These are phyloP conservation scores for Chauna torquata DNA, from an alignment of 2,113 vertebrate species.

Conservation along the genomic window DNA sequence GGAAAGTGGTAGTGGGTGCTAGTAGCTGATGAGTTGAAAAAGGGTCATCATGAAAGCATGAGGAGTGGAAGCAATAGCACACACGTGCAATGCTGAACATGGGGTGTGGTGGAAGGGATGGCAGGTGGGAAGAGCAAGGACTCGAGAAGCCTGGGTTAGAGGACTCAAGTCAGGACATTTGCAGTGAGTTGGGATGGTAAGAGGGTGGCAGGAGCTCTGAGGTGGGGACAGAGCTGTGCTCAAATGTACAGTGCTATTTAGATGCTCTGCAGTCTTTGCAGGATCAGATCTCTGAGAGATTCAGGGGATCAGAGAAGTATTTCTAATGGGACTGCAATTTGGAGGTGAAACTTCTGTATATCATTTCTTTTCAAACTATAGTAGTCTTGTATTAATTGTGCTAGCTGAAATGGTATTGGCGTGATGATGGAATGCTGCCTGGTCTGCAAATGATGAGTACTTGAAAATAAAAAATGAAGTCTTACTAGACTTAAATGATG, in stretches of 20 bases:
- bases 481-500: fast-evolving
- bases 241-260: fast-evolving
- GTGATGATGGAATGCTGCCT: not conserved
- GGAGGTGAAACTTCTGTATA: not conserved
- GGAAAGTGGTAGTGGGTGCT: not conserved
- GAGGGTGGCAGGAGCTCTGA: fast-evolving
- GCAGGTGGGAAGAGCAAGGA: not conserved
- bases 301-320: not conserved
- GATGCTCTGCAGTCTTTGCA: not conserved
- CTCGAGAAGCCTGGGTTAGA: not conserved
- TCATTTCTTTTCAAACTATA: not conserved
- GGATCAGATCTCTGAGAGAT: too few species aligned
- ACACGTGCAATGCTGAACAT: not conserved
- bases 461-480: too few species aligned
- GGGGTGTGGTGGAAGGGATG: fast-evolving
- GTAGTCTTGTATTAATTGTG: not conserved
- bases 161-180: fast-evolving
- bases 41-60: not conserved
- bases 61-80: not conserved
- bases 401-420: not conserved
- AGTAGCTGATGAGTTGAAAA: not conserved
- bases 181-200: fast-evolving
- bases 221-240: not conserved
- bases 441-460: not conserved
- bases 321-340: not conserved